Evolutionary conservation across 2,888 invertebrate species (phyloP).

Genomic region (Alcis repandata): DNA sequence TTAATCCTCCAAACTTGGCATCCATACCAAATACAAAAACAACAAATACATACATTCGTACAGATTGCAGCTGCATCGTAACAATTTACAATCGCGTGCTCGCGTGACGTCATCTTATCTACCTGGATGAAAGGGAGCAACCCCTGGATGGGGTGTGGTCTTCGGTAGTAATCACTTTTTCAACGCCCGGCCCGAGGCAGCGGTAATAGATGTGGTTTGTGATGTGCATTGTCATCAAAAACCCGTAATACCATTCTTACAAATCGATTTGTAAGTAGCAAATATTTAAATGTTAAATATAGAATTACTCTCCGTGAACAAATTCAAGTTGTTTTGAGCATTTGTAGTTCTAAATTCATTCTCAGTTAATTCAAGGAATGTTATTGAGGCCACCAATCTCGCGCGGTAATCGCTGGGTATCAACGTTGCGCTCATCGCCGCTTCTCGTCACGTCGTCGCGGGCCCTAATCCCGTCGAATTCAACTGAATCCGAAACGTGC

Average conservation of each 20-base stretch:
- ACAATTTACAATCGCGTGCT: conserved; percentile 31
- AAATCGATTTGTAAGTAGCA: neutral
- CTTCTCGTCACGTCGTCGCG: conserved; percentile 27
- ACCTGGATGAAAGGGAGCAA: conserved; percentile 42
- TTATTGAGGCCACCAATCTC: conserved; percentile 9
- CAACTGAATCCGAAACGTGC: conserved; percentile 45
- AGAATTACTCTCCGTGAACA: no score
- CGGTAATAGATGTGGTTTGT: conserved; percentile 13
- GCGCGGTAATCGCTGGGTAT: neutral
- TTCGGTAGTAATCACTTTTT: conserved; percentile 44
- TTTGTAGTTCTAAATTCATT: neutral
- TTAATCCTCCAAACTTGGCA: conserved; percentile 30
- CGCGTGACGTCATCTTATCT: conserved; percentile 48
- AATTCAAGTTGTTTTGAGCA: neutral
- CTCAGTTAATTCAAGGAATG: conserved; percentile 2
- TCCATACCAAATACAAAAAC: conserved; percentile 18
- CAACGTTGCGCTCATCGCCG: conserved; percentile 7
- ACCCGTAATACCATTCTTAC: conserved; percentile 2
- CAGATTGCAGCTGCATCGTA: conserved; percentile 32
- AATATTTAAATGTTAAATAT: neutral
- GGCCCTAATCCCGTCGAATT: conserved; percentile 37
- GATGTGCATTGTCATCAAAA: conserved; percentile 23
- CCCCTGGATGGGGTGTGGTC: conserved; percentile 41
- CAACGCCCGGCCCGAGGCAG: conserved; percentile 31
- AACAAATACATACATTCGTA: conserved; percentile 10